Conservation (phyloP, 1,140 invertebrate species). For the Diachasma alloeum region DNA sequence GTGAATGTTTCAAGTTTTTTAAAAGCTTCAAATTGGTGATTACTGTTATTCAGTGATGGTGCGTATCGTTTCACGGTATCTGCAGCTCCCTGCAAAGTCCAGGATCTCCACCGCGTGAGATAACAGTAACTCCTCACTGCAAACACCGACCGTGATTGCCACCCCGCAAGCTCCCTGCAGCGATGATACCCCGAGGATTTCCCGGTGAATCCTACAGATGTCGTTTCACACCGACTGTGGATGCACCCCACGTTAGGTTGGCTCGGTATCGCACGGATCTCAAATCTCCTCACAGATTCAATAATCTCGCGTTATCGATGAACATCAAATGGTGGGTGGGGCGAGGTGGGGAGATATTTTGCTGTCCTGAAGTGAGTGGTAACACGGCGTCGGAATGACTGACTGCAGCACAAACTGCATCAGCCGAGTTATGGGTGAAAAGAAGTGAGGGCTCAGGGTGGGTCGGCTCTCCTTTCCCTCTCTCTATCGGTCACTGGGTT, state of each 20-base stretch:
- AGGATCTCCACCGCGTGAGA: constrained; percentile 3
- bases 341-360: neutral
- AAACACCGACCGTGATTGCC: neutral
- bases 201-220: constrained; percentile 38
- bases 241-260: neutral
- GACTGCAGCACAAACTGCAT: constrained; percentile 46
- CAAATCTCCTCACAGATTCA: neutral
- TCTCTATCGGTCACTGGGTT: constrained; percentile 22
- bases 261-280: neutral
- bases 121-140: neutral
- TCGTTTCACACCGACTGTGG: constrained; percentile 25
- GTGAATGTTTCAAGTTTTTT: too few species aligned
- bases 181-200: constrained; percentile 20
- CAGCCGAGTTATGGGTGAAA: constrained; percentile 46
- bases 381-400: constrained; percentile 58
- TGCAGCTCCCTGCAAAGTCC: neutral
- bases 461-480: constrained; percentile 37
- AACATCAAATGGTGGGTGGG: neutral
- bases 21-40: neutral
- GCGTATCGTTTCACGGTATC: neutral
- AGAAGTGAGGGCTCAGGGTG: constrained; percentile 26
- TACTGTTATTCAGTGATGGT: neutral
- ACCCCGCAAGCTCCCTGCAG: neutral
- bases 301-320: neutral
- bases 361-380: constrained; percentile 48